A percentile compares a stretch with the other conserved stretches of the same genome.
These are phyloP conservation scores for Eumerus sabulonum DNA, from an alignment of 2,888 invertebrate species.

Conservation along the genomic window DNA sequence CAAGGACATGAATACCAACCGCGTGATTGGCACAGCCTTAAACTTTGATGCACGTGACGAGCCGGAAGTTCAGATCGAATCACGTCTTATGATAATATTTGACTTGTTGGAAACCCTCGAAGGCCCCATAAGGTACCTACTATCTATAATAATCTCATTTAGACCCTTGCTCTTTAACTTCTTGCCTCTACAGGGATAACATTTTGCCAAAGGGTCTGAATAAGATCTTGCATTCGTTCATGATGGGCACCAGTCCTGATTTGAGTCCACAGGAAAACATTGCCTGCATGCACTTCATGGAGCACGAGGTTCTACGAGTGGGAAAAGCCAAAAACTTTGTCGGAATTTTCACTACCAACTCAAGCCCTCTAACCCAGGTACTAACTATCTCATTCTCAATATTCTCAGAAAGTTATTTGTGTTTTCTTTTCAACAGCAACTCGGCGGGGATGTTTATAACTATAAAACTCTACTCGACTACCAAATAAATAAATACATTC, in stretches of 20 bases:
- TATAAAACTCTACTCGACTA: constrained; percentile 88
- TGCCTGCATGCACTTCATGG: constrained; percentile 88
- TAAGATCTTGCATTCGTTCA: constrained; percentile 89
- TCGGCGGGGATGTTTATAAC: constrained; percentile 87
- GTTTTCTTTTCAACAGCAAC: constrained; percentile 83
- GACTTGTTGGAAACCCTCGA: constrained; percentile 89
- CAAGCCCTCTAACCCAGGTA: constrained; percentile 92
- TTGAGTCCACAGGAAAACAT: constrained; percentile 88
- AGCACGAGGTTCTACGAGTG: constrained; percentile 85
- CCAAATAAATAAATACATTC: constrained; percentile 89
- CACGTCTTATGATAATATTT: constrained; percentile 86
- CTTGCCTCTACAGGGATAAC: constrained; percentile 78
- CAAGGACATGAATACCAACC: constrained; percentile 80
- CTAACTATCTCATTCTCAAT: too few relatives aligned
- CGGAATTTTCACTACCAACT: constrained; percentile 92
- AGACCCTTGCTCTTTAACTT: constrained; percentile 11
- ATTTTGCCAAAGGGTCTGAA: constrained; percentile 83
- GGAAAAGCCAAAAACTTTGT: constrained; percentile 84
- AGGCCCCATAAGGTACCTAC: constrained; percentile 84
- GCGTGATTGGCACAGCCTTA: constrained; percentile 84
- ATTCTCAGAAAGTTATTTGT: too few relatives aligned
- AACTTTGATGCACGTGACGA: constrained; percentile 91
- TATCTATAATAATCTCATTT: constrained; percentile 4
- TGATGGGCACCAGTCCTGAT: constrained; percentile 89
- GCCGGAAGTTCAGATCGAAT: constrained; percentile 85